Evolutionary conservation across 2,797 vertebrate genomes (phyloP), one percentile per base, ranked within the genome.

Genomic region (Anabacerthia variegaticeps): DNA sequence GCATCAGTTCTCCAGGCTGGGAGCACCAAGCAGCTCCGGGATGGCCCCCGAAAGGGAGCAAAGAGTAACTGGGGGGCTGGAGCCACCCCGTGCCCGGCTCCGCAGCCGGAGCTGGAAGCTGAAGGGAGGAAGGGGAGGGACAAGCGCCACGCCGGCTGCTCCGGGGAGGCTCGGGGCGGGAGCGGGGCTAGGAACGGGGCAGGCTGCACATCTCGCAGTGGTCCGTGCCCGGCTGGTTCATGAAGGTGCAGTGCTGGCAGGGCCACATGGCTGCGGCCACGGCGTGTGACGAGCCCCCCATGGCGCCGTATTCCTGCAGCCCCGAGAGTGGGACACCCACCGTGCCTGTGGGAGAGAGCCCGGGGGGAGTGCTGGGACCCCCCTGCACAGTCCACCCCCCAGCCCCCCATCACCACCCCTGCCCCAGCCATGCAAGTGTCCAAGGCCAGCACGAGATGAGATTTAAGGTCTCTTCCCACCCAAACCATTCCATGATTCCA

Each of bases 151-250:
- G 56, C 80, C 96, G 43, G 95, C 94, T 78, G 92, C 95, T 88
- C 16, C n/a, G 49, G 81, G 81, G 79, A 93, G 82, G 88, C 96
- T 89, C 73, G 36, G 78, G 93, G 81, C 80, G 66, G 93, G 81
- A 81, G 83, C 55, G 43, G 30, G 85, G 91, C 79, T 99, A 99
- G 98, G 98, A 98, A 85, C 98, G 98, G 77, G 99, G 99, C 95
- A 99, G 98, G 98, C 99, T 99, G 98, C 99, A 99, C 99, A 99
- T 99, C 97, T 99, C 99, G 83, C 99, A 99, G 98, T 99, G 99
- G 98, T 99, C 99, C 0, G 98, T 99, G 98, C 99, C 99, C 0
- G 99, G 99, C 97, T 99, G 99, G 98, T 99, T 99, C 99, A 99
- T 99, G 98, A 99, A 99, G 98, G 99, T 99, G 98, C 99, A 99